phyloP scores from a whole-genome alignment of 2,888 invertebrate genomes.

The Acheta domesticus region DNA sequence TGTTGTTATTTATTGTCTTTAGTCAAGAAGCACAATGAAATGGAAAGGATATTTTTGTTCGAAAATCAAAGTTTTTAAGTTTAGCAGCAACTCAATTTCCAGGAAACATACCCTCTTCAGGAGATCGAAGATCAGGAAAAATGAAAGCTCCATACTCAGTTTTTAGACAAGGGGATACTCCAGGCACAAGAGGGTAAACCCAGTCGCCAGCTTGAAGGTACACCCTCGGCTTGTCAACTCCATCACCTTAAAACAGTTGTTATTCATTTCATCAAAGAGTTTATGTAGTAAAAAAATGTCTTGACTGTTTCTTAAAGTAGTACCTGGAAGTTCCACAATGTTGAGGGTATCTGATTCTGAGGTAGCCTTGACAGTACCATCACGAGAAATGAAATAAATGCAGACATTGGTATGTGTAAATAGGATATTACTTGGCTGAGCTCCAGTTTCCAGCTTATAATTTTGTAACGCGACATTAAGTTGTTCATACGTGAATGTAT shows the following conservation, averaged over 20 bases:
- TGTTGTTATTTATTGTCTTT: too few species aligned
- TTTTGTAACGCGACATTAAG: conserved; percentile 48
- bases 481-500: conserved; percentile 47
- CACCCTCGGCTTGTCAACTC: conserved; percentile 37
- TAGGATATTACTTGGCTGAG: conserved; percentile 52
- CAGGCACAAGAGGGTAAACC: conserved; percentile 69
- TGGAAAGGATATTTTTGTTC: too few species aligned
- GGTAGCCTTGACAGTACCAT: conserved; percentile 61
- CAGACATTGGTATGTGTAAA: conserved; percentile 59
- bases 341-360: conserved; percentile 58
- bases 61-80: too few species aligned
- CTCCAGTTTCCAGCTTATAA: conserved; percentile 44
- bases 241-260: conserved; percentile 22
- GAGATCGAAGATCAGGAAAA: conserved; percentile 63
- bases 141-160: conserved; percentile 71
- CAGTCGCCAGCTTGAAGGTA: conserved; percentile 61
- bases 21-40: too few species aligned
- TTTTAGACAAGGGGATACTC: conserved; percentile 64
- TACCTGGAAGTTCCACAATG: conserved; percentile 49
- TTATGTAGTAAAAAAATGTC: not conserved
- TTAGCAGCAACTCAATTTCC: too few species aligned
- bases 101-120: conserved; percentile 49
- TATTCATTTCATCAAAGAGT: not conserved
- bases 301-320: not conserved
- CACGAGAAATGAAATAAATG: conserved; percentile 64